phyloP scores from a whole-genome alignment of 2,797 vertebrate species.

The Sarcoramphus papa region DNA sequence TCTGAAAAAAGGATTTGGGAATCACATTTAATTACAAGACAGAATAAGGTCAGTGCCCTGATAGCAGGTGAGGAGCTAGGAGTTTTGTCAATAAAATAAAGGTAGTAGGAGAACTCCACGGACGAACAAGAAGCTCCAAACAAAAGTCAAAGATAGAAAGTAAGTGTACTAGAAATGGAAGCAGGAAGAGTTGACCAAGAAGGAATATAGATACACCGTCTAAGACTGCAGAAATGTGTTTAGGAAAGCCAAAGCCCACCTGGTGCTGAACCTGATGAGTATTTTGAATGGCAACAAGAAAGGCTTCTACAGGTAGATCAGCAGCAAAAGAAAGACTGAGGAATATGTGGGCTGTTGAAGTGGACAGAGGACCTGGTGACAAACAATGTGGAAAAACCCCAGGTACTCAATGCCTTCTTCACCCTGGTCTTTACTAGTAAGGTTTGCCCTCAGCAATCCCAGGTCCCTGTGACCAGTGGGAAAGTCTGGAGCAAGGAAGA shows the following conservation, averaged over 20 bases:
- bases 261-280: neutral
- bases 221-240: neutral
- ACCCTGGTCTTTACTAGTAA: neutral
- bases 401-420: neutral
- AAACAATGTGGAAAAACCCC: neutral
- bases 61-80: neutral
- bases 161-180: neutral
- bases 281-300: neutral
- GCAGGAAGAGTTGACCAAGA: neutral
- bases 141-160: neutral
- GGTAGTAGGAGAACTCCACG: neutral
- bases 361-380: neutral
- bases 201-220: neutral
- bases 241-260: neutral
- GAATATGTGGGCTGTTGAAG: neutral
- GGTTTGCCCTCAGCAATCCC: neutral
- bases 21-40: neutral
- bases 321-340: neutral
- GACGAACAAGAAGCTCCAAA: neutral
- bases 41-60: neutral
- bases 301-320: neutral
- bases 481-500: neutral
- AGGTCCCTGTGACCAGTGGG: neutral
- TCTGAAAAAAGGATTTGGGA: neutral
- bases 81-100: neutral